Conservation (phyloP, 2,113 vertebrate genomes). For the Spheniscus mendiculus region DNA sequence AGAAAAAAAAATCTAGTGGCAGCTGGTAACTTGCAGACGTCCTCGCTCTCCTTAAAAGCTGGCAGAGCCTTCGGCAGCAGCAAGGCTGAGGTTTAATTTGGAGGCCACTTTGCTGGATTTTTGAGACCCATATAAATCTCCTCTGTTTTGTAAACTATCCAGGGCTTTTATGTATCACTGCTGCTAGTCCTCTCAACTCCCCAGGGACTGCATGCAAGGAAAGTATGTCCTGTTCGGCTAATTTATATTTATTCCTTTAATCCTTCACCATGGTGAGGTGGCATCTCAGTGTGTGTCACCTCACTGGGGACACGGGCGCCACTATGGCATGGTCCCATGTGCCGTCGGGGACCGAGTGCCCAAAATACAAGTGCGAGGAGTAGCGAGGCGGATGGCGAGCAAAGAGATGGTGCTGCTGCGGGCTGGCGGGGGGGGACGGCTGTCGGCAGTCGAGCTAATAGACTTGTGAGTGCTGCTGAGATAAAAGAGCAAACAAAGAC, state of each 20-base stretch:
- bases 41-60: background rate
- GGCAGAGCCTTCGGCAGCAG: background rate
- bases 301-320: background rate
- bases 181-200: background rate
- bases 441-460: background rate
- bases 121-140: background rate
- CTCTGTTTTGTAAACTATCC: background rate
- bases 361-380: background rate
- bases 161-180: background rate
- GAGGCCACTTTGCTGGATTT: background rate
- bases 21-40: background rate
- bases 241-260: background rate
- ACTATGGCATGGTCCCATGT: accelerated
- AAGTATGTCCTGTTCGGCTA: background rate
- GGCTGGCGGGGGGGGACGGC: background rate
- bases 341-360: accelerated
- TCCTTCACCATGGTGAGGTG: background rate
- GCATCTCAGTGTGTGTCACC: background rate
- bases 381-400: background rate
- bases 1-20: background rate
- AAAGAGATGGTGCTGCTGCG: background rate
- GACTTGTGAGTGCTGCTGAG: background rate
- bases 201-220: background rate
- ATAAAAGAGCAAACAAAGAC: background rate
- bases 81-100: background rate